phyloP scores from a whole-genome alignment of 2,888 invertebrate genomes.

The Heteromurus nitidus region DNA sequence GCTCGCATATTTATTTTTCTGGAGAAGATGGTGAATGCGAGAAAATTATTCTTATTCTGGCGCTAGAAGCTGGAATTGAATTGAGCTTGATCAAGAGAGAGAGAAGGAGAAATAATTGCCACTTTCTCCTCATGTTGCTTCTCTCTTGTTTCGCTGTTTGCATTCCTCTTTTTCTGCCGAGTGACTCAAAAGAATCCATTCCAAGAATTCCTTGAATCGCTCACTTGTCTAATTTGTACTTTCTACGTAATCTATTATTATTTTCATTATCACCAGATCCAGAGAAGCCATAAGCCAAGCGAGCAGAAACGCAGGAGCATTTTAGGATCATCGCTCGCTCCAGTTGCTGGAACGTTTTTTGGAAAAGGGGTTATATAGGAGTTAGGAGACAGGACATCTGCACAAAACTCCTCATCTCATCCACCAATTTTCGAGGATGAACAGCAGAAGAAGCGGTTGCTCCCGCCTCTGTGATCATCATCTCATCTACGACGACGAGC shows the following conservation, averaged over 20 bases:
- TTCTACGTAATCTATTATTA: constrained; percentile 5
- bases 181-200: not conserved
- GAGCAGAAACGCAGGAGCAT: constrained; percentile 8
- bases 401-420: not conserved
- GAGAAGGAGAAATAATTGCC: too few species aligned
- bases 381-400: not conserved
- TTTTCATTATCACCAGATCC: constrained; percentile 27
- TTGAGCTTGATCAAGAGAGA: not conserved
- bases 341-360: not conserved
- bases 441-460: not conserved
- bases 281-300: too few species aligned
- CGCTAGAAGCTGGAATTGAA: not conserved
- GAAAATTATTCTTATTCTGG: not conserved
- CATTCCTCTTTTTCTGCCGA: not conserved
- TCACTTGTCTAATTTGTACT: constrained; percentile 4
- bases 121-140: not conserved
- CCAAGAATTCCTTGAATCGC: not conserved
- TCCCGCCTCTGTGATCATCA: not conserved
- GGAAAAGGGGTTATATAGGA: not conserved
- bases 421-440: not conserved
- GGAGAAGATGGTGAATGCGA: too few species aligned
- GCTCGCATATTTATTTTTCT: too few species aligned
- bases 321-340: not conserved
- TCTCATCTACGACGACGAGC: not conserved
- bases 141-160: not conserved